Base-by-base conservation (phyloP, 2,113 vertebrate species). In the Typhlomys cinereus region DNA sequence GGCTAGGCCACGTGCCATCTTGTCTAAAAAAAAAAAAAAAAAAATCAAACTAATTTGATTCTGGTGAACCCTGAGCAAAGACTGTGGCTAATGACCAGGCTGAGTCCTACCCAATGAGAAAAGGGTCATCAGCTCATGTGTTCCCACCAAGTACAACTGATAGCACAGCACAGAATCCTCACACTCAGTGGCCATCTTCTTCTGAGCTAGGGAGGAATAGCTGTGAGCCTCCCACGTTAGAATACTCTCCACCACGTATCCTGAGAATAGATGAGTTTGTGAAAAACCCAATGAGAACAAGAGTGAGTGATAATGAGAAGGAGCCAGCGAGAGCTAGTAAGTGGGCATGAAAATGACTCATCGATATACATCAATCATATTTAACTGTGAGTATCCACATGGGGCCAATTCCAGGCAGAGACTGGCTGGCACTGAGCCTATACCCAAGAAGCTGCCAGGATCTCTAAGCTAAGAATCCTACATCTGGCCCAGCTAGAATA, bases 381-480 rank as follows among this genome's bases (percentile, higher is more conserved):
- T 95, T 78, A 95, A 73, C 62, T 41, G 44, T 50, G 73, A 96
- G 85, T 20, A 44, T 31, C 39, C 92, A 83, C 93, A 34, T 1
- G 70, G 90, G 96, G 88, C 94, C 91, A 61, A 79, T 92, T 92
- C 57, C 31, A 59, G 87, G 92, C 82, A 50, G 39, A 93, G 64
- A 52, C 59, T 41, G 59, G 48, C 0, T 95, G 94, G 94, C 39
- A 5, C 17, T 50, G 50, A 69, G 94, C 54, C 61, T 41, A 21
- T 36, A 67, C 78, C 64, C 69, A 79, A 48, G 52, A 23, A 84
- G 71, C 54, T 69, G 15, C 17, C 34, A 4, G 64, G 50, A 74
- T 79, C 61, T 92, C 87, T 29, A 44, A 50, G 86, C n/a, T 25
- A 73, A 94, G 84, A 4, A 34, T 81, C 50, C 70, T 39, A 46